Conservation (phyloP, 2,797 vertebrate species). For the Tenualosa thibaudeaui region DNA sequence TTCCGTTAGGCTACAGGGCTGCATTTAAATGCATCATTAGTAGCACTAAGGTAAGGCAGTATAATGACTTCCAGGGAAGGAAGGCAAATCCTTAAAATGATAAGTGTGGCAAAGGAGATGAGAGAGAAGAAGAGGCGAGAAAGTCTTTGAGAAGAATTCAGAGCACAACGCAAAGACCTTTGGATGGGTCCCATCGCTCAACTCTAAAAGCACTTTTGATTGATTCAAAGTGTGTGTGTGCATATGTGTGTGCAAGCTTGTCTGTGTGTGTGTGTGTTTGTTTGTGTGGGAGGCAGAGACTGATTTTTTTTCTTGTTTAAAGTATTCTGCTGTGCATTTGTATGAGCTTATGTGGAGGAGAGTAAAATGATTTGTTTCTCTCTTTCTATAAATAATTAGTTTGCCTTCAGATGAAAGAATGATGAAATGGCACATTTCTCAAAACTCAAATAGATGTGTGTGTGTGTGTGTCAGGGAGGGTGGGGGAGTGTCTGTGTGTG, state of each 20-base stretch:
- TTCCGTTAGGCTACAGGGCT: neutral
- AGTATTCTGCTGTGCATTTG: neutral
- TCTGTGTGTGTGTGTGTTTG: neutral
- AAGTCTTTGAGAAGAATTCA: neutral
- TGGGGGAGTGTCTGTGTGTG: too few species aligned
- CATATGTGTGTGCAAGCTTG: neutral
- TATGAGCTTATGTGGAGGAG: neutral
- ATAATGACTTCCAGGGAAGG: neutral
- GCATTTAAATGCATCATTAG: neutral
- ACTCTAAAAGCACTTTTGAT: neutral
- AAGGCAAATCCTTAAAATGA: neutral
- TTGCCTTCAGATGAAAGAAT: neutral
- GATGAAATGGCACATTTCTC: neutral
- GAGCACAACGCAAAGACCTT: neutral
- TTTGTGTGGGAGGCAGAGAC: neutral
- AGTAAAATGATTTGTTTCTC: neutral
- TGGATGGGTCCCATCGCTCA: neutral
- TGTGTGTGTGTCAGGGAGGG: neutral
- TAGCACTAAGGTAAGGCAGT: neutral
- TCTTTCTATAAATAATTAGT: constrained; percentile 9
- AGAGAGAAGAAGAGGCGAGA: neutral
- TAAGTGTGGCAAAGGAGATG: neutral
- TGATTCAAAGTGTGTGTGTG: neutral
- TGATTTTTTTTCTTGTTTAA: neutral
- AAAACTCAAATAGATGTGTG: neutral